These are phyloP conservation scores for Masnerella sp. DNA, from an alignment of 2,888 invertebrate species.

Conservation along the genomic window DNA sequence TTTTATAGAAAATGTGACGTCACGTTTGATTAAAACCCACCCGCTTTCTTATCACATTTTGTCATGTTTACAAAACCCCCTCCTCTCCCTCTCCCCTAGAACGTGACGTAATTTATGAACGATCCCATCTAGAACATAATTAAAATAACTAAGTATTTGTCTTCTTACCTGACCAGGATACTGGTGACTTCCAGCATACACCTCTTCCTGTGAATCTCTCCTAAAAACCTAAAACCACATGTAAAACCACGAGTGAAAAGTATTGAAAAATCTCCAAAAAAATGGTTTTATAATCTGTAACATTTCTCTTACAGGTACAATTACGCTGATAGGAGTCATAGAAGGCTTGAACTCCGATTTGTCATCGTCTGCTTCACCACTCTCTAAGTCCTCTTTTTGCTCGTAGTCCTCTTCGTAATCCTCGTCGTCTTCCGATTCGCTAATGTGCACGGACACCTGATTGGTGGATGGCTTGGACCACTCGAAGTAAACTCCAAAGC, in stretches of 20 bases:
- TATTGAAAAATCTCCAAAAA: constrained; percentile 7
- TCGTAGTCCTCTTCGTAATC: constrained; percentile 83
- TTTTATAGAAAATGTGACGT: no score
- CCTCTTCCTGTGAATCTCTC: constrained; percentile 96
- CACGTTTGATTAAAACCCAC: no score
- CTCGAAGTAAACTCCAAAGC: constrained; percentile 98
- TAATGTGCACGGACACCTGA: constrained; percentile 94
- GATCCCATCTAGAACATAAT: not conserved
- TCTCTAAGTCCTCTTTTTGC: constrained; percentile 81
- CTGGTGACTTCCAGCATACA: constrained; percentile 97
- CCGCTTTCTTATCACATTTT: no score
- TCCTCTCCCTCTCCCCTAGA: no score
- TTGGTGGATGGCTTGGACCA: constrained; percentile 94
- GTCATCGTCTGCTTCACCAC: constrained; percentile 69
- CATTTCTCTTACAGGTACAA: constrained; percentile 59
- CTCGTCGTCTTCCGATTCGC: constrained; percentile 96
- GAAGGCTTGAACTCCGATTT: constrained; percentile 69
- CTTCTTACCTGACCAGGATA: constrained; percentile 87
- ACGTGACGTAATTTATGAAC: no score
- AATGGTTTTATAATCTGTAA: no score
- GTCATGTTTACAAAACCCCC: no score
- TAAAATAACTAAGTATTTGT: not conserved
- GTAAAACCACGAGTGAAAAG: no score
- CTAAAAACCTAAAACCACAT: constrained; percentile 92
- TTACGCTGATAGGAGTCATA: constrained; percentile 70